phyloP scores from a whole-genome alignment of 1,140 invertebrate genomes.

The Tribolium castaneum region DNA sequence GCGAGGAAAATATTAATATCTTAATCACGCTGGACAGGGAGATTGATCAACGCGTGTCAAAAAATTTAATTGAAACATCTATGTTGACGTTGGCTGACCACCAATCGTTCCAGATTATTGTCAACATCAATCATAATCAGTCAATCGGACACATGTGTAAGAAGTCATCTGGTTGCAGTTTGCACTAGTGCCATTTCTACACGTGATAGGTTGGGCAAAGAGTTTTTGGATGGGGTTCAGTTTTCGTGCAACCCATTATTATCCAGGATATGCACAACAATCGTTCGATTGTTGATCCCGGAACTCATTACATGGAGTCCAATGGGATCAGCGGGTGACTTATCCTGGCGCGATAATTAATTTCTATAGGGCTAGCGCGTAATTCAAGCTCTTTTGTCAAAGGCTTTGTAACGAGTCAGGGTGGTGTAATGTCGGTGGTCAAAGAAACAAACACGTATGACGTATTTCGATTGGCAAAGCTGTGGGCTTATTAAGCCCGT shows the following conservation, averaged over 20 bases:
- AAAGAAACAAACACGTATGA: slow-evolving; percentile 42
- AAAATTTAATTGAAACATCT: neutral
- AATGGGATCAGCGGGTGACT: slow-evolving; percentile 43
- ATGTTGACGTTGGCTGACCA: neutral
- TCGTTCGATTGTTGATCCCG: neutral
- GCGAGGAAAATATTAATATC: too few species aligned
- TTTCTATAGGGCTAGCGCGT: slow-evolving; percentile 39
- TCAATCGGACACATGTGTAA: neutral
- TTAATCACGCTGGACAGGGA: too few species aligned
- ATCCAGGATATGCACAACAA: neutral
- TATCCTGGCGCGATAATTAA: slow-evolving; percentile 46
- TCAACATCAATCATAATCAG: slow-evolving; percentile 36
- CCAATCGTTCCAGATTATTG: slow-evolving; percentile 22
- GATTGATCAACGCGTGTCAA: neutral
- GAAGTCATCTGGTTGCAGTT: neutral
- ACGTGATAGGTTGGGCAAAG: neutral
- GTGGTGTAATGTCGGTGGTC: slow-evolving; percentile 37
- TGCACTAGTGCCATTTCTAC: too few species aligned
- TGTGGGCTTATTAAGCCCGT: slow-evolving; percentile 45
- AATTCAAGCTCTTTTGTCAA: slow-evolving; percentile 43
- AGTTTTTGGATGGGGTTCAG: neutral
- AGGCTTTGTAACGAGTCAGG: slow-evolving; percentile 39
- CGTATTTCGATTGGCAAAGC: slow-evolving; percentile 46
- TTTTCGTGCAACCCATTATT: slow-evolving; percentile 3
- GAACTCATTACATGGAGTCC: slow-evolving; percentile 25